phyloP scores from a whole-genome alignment of 2,113 vertebrate genomes.

The Motacilla tschutschensis region DNA sequence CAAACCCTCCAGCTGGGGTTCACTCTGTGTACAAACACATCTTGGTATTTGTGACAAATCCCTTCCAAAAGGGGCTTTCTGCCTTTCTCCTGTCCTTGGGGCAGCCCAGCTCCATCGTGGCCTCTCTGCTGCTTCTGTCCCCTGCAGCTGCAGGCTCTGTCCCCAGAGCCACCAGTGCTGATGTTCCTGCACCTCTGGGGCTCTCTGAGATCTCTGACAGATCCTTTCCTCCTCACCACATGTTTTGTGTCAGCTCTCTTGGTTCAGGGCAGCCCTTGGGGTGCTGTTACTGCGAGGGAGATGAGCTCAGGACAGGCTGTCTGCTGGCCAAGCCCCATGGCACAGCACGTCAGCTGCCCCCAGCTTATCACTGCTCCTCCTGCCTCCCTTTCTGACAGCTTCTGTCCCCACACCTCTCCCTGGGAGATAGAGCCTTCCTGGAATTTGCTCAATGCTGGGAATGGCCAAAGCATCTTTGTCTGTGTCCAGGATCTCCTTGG shows the following conservation, averaged over 20 bases:
- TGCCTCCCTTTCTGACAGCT: background rate
- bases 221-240: background rate
- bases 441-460: background rate
- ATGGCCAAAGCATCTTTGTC: fast-evolving
- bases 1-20: background rate
- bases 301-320: background rate
- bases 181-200: background rate
- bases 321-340: background rate
- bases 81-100: background rate
- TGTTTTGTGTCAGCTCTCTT: background rate
- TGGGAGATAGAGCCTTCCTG: background rate
- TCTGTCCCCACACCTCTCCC: background rate
- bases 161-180: background rate
- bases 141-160: background rate
- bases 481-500: fast-evolving
- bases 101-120: background rate
- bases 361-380: background rate
- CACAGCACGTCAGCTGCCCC: background rate
- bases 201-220: background rate
- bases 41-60: background rate
- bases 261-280: background rate
- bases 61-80: background rate
- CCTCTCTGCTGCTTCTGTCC: background rate
- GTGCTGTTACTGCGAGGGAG: background rate
- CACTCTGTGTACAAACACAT: background rate